Percentiles rank a stretch among this genome's conserved stretches.
Evolutionary conservation across 2,888 invertebrate genomes (phyloP).

Genomic region (Luperina nickerlii): DNA sequence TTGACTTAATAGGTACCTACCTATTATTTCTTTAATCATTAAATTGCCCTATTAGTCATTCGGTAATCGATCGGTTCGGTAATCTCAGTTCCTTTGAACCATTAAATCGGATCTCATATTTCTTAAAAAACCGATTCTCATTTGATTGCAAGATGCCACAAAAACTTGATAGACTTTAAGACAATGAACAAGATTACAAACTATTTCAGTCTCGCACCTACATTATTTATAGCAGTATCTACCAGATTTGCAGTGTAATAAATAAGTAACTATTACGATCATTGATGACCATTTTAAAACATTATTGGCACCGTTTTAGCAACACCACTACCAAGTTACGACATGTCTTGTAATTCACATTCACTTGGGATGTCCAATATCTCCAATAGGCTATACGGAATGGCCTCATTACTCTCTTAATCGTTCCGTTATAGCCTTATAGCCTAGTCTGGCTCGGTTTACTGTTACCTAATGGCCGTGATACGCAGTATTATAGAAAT

Average conservation of each 20-base stretch:
- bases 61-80: not conserved
- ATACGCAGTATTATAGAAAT: slow-evolving; percentile 9
- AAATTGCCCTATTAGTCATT: not conserved
- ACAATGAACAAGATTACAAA: slow-evolving; percentile 12
- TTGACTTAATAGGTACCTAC: not conserved
- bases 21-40: not conserved
- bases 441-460: slow-evolving; percentile 21
- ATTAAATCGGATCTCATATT: not conserved
- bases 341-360: slow-evolving; percentile 25
- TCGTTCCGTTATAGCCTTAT: slow-evolving; percentile 36
- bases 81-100: not conserved
- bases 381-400: slow-evolving; percentile 14
- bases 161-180: slow-evolving; percentile 5
- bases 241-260: not conserved
- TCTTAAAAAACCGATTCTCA: not conserved
- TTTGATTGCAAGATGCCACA: slow-evolving; percentile 15
- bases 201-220: slow-evolving; percentile 6
- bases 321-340: slow-evolving; percentile 18
- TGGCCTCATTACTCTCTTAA: slow-evolving; percentile 35
- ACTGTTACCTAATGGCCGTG: slow-evolving; percentile 29
- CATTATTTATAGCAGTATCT: not conserved
- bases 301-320: slow-evolving; percentile 37
- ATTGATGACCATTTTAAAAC: slow-evolving; percentile 21
- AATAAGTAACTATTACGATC: slow-evolving; percentile 14
- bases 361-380: slow-evolving; percentile 44